Percentiles rank a stretch among this genome's conserved stretches.
phyloP scores from a whole-genome alignment of 2,113 vertebrate genomes.

The Megaceryle torquata region DNA sequence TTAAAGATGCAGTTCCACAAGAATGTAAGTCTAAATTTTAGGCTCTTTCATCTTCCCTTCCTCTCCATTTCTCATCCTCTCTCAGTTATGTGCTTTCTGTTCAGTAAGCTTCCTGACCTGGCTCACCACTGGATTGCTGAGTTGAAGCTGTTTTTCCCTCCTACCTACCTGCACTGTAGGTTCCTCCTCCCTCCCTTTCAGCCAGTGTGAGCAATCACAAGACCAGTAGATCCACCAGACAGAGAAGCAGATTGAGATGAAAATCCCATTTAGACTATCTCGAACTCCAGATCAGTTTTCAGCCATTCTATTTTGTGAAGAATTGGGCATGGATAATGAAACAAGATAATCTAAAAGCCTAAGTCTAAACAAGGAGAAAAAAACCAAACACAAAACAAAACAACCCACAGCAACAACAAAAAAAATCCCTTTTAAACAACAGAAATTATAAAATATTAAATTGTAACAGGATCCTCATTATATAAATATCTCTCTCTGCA shows the following conservation, averaged over 20 bases:
- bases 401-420: neutral
- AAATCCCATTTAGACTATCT: neutral
- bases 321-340: neutral
- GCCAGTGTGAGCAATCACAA: neutral
- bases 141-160: neutral
- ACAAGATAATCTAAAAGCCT: neutral
- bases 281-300: neutral
- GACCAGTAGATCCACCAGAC: neutral
- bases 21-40: neutral
- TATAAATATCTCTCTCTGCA: neutral
- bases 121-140: neutral
- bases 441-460: neutral
- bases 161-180: neutral
- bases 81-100: accelerated
- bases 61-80: neutral
- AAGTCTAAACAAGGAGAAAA: neutral
- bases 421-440: neutral
- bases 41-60: neutral
- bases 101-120: neutral
- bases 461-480: neutral
- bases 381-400: too few relatives aligned
- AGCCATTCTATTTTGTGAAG: neutral
- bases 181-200: neutral
- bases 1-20: neutral
- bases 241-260: neutral